A percentile compares a stretch with the other conserved stretches of the same genome.
phyloP scores from a whole-genome alignment of 2,113 vertebrate species.

The Monopterus albus region DNA sequence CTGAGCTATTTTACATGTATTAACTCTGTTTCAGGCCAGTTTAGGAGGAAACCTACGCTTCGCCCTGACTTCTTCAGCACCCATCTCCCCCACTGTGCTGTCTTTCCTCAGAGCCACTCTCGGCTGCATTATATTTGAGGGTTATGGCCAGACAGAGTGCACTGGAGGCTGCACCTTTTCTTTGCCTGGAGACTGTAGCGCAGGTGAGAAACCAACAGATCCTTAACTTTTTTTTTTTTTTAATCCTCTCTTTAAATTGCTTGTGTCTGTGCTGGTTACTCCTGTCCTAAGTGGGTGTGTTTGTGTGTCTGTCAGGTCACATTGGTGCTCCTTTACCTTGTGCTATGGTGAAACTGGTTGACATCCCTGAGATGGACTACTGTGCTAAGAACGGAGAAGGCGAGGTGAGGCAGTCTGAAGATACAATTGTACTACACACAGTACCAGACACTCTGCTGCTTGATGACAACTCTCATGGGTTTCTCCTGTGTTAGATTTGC shows the following conservation, averaged over 20 bases:
- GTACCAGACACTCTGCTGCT: background rate
- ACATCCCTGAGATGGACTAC: constrained; percentile 86
- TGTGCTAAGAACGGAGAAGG: constrained; percentile 78
- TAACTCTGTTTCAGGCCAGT: constrained; percentile 68
- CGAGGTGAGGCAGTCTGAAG: constrained; percentile 71
- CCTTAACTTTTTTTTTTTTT: background rate
- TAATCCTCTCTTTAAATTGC: background rate
- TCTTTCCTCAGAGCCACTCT: constrained; percentile 84
- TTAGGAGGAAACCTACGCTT: constrained; percentile 84
- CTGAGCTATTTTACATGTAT: background rate
- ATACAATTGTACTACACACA: too few species aligned
- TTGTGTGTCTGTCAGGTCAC: constrained; percentile 73
- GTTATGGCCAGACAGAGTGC: constrained; percentile 86
- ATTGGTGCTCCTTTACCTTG: constrained; percentile 84
- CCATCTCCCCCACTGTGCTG: constrained; percentile 83
- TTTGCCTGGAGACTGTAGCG: constrained; percentile 83
- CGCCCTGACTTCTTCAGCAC: constrained; percentile 82
- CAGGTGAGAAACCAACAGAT: constrained; percentile 63
- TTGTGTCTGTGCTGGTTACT: background rate
- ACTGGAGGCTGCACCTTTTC: constrained; percentile 86
- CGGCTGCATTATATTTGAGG: constrained; percentile 85
- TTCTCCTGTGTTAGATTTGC: constrained; percentile 73
- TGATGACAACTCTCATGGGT: background rate
- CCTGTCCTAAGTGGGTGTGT: constrained; percentile 14
- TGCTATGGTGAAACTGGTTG: constrained; percentile 79